phyloP scores from a whole-genome alignment of 2,797 vertebrate species.

The Oryzias sinensis region DNA sequence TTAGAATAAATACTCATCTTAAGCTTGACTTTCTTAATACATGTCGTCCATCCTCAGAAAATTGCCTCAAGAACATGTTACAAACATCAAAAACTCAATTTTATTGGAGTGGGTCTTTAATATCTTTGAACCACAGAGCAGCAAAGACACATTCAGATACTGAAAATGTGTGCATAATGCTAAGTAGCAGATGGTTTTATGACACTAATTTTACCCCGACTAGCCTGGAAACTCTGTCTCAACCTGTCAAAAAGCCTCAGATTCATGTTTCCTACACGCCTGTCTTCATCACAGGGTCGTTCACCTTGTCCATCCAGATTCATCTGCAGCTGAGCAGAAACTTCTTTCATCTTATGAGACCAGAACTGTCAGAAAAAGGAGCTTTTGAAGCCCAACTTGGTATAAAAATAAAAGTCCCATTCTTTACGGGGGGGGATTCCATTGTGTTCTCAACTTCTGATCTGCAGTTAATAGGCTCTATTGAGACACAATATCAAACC shows the following conservation, averaged over 20 bases:
- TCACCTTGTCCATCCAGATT: conserved; percentile 51
- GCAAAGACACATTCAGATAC: neutral
- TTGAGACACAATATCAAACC: too few species aligned
- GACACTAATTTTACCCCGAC: conserved; percentile 33
- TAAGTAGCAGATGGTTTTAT: conserved; percentile 29
- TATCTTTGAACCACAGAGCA: too few species aligned
- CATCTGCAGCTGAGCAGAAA: conserved; percentile 35
- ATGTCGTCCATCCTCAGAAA: too few species aligned
- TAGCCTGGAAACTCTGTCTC: conserved; percentile 18
- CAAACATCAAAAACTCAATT: too few species aligned
- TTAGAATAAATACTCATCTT: too few species aligned
- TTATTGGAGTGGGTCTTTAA: too few species aligned
- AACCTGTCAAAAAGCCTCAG: conserved; percentile 43
- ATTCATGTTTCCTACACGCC: conserved; percentile 45
- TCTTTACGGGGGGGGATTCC: too few species aligned
- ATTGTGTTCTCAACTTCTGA: too few species aligned
- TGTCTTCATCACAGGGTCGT: conserved; percentile 41
- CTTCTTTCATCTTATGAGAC: conserved; percentile 34
- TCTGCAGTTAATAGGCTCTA: too few species aligned
- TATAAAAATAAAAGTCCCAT: too few species aligned
- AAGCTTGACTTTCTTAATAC: too few species aligned
- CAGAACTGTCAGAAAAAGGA: conserved; percentile 11
- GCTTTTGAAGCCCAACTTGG: conserved; percentile 9
- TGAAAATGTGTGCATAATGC: conserved; percentile 11
- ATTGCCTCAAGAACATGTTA: too few species aligned